Evolutionary conservation across 2,113 vertebrate species (phyloP), one percentile per base, ranked within the genome.

Genomic region (Nansenia antarctica): DNA sequence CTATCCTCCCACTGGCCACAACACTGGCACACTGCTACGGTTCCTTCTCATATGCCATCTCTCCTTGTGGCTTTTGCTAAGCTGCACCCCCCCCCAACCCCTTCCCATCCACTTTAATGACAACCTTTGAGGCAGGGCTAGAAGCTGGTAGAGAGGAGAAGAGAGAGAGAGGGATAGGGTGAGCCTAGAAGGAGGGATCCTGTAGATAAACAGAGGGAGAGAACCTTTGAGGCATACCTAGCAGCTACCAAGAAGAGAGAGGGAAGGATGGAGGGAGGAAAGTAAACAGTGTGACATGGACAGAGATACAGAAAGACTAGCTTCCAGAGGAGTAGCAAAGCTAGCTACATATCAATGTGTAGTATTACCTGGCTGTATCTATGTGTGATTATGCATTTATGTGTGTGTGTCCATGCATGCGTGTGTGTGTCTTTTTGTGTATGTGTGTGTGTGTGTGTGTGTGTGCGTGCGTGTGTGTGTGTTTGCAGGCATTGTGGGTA

Each of bases 51-150:
- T 42, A 42, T 42, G 39, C 39, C 39, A 9, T 22, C n/a, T 52
- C 47, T 52, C n/a, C 47, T n/a, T 52, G 47, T 20, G 47, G 47
- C n/a, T 70, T 64, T 67, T 62, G 76, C 77, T 73, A 68, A 74
- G 77, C 72, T 74, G 71, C n/a, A n/a, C n/a, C n/a, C n/a, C n/a
- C n/a, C n/a, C n/a, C n/a, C n/a, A n/a, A n/a, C n/a, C n/a, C n/a
- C 53, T 62, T 62, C 63, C 57, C 37, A 32, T 47, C 54, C 35
- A 9, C 37, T 47, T 31, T 61, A 68, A 57, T 39, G 11, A 31
- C 20, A 20, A 1, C 54, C 2, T 14, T 24, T 47, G 11, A 70
- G 24, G 31, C 52, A 47, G 39, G 37, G 20, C 9, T 15, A 32
- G 24, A 31, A 54, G 61, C 54, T 30, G 53, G 14, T 32, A 29